Conservation (phyloP, 2,797 vertebrate genomes). For the Dromococcyx pavoninus region DNA sequence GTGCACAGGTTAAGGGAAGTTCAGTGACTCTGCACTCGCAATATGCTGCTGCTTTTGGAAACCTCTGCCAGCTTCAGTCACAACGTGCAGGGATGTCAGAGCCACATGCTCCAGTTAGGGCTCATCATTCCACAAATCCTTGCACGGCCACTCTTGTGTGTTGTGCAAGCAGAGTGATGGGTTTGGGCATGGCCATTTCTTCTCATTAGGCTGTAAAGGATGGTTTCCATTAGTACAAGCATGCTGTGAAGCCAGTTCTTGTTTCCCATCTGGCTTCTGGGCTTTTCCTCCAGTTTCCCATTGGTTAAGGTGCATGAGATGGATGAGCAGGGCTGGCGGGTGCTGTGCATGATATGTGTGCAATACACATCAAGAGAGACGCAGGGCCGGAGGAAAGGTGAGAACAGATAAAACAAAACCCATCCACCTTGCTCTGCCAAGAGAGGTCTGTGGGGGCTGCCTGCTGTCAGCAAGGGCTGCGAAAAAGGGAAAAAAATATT, state of each 20-base stretch:
- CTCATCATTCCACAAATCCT: not conserved
- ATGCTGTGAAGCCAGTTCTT: not conserved
- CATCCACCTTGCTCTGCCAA: not conserved
- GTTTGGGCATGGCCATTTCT: not conserved
- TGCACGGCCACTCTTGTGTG: not conserved
- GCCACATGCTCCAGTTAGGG: not conserved
- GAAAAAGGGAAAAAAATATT: not conserved
- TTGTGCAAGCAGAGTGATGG: not conserved
- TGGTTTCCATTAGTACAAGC: not conserved
- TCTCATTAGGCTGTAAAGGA: not conserved
- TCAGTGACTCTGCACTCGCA: not conserved
- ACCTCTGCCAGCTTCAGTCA: not conserved
- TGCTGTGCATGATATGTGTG: not conserved
- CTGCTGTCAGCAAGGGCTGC: not conserved
- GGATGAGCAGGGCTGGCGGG: not conserved
- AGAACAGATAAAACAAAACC: not conserved
- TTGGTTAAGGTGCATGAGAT: not conserved
- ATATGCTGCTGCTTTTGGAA: not conserved
- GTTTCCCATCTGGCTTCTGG: not conserved
- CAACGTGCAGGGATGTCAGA: not conserved
- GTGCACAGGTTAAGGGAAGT: not conserved
- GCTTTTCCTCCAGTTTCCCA: not conserved
- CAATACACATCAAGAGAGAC: accelerated
- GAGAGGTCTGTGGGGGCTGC: not conserved
- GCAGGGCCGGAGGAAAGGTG: not conserved